Conservation (phyloP, 2,797 vertebrate genomes). For the Catharus ustulatus region DNA sequence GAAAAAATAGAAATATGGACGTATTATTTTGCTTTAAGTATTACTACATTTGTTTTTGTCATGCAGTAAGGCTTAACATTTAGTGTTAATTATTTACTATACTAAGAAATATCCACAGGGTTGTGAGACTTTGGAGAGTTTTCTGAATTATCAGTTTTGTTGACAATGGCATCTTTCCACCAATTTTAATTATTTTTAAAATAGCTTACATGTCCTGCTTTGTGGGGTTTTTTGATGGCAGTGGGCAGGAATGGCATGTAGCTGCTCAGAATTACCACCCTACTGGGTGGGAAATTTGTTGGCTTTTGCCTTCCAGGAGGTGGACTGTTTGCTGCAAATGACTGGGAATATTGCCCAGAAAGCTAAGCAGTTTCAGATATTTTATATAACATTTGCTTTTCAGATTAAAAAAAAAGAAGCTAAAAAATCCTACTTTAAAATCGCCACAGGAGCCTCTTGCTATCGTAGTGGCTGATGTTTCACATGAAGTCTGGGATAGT, state of each 20-base stretch:
- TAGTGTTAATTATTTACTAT: conserved; percentile 7
- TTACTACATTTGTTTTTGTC: neutral
- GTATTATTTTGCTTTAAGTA: neutral
- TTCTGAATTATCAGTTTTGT: neutral
- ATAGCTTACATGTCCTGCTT: neutral
- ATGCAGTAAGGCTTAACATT: neutral
- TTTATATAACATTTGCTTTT: neutral
- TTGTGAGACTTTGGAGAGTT: neutral
- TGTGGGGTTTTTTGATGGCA: neutral
- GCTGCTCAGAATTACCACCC: neutral
- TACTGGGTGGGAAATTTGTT: neutral
- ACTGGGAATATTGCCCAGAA: neutral
- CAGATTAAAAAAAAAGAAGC: neutral
- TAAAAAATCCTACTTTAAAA: neutral
- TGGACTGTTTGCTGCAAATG: neutral
- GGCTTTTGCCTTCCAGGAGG: neutral
- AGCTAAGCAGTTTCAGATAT: neutral
- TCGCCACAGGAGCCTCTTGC: neutral
- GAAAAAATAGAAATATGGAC: neutral
- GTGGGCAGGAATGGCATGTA: neutral
- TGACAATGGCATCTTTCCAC: neutral
- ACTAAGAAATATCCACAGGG: neutral
- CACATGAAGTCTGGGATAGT: neutral
- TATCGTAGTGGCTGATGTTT: neutral
- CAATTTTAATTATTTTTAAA: neutral